Percentiles rank a stretch among this genome's conserved stretches.
Conservation (phyloP, 53 echinoderm and acorn worm species). For the Paracentrotus lividus region DNA sequence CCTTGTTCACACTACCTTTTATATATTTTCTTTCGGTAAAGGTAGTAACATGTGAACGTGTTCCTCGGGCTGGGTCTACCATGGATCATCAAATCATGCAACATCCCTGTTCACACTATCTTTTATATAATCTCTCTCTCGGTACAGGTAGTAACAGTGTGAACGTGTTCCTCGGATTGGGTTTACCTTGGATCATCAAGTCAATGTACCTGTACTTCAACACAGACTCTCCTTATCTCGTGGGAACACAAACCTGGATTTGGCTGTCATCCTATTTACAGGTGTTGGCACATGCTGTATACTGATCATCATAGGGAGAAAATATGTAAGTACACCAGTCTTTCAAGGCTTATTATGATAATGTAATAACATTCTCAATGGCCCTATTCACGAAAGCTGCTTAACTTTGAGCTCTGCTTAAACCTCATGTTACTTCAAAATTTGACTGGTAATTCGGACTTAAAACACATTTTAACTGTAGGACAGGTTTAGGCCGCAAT, state of each 20-base stretch:
- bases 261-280: constrained; percentile 86
- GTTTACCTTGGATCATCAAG: constrained; percentile 93
- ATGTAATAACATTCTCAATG: too few relatives aligned
- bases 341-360: not conserved
- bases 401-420: too few relatives aligned
- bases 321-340: constrained; percentile 83
- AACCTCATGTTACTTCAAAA: too few relatives aligned
- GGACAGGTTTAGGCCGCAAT: too few relatives aligned
- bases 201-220: constrained; percentile 80
- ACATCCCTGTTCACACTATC: constrained; percentile 1
- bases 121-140: not conserved
- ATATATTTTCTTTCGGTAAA: constrained; percentile 26
- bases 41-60: constrained; percentile 97
- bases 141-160: constrained; percentile 92
- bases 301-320: constrained; percentile 81
- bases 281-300: constrained; percentile 79
- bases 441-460: too few relatives aligned
- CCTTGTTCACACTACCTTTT: not conserved
- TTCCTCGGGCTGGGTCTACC: constrained; percentile 96
- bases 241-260: constrained; percentile 84
- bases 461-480: too few relatives aligned
- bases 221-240: constrained; percentile 1
- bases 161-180: constrained; percentile 96
- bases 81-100: constrained; percentile 87
- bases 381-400: too few relatives aligned